These are phyloP conservation scores for Pseudomyrmex sp. DNA, from an alignment of 1,140 invertebrate genomes.

Conservation along the genomic window DNA sequence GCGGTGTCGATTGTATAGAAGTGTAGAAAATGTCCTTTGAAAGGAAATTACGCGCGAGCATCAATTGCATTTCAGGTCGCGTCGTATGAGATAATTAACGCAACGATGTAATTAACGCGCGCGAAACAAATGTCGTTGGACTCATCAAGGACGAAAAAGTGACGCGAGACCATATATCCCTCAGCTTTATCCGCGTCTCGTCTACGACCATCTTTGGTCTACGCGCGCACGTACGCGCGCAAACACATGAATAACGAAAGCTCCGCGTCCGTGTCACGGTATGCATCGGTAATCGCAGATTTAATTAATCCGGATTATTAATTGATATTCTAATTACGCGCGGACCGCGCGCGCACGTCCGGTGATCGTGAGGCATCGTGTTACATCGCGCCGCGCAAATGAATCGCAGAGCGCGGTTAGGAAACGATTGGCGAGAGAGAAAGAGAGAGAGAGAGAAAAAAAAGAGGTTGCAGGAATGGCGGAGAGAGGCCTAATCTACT, in stretches of 20 bases:
- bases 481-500: conserved; percentile 73
- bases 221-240: neutral
- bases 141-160: conserved; percentile 53
- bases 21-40: conserved; percentile 22
- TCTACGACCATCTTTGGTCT: conserved; percentile 16
- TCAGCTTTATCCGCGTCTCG: neutral
- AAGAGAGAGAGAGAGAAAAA: neutral
- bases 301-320: conserved; percentile 76
- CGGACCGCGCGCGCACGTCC: conserved; percentile 41
- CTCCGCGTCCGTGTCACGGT: conserved; percentile 36
- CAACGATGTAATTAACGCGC: conserved; percentile 43
- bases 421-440: conserved; percentile 20
- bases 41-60: conserved; percentile 26
- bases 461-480: conserved; percentile 7
- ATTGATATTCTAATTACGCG: conserved; percentile 79
- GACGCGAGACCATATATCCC: conserved; percentile 4
- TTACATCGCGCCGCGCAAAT: conserved; percentile 58
- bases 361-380: conserved; percentile 40
- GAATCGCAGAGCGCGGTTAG: neutral
- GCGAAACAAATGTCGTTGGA: conserved; percentile 41
- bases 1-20: too few species aligned
- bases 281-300: conserved; percentile 64
- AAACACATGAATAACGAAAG: conserved; percentile 22
- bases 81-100: conserved; percentile 39
- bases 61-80: conserved; percentile 17